phyloP scores from a whole-genome alignment of 2,888 invertebrate genomes.

The Panopea generosa region DNA sequence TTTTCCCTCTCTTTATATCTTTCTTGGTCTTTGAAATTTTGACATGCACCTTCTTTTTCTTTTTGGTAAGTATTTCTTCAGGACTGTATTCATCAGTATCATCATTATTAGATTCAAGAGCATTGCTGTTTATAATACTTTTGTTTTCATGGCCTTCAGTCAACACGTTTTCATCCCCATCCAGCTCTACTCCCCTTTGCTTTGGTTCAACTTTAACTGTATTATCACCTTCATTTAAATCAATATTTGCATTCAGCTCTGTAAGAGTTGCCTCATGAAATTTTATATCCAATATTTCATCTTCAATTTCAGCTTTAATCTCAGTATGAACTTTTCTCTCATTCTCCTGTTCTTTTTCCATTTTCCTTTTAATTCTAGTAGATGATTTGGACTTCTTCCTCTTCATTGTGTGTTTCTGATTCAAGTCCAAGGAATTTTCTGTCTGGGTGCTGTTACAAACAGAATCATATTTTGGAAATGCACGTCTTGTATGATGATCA shows the following conservation, averaged over 20 bases:
- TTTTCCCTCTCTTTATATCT: not conserved
- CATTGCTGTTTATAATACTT: not conserved
- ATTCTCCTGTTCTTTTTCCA: not conserved
- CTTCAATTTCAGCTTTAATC: not conserved
- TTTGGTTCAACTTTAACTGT: too few species aligned
- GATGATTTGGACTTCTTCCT: not conserved
- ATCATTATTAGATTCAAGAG: not conserved
- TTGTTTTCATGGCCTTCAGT: too few species aligned
- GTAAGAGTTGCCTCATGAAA: too few species aligned
- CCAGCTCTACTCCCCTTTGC: too few species aligned
- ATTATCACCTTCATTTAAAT: too few species aligned
- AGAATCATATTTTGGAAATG: conserved; percentile 28
- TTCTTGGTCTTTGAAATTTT: not conserved
- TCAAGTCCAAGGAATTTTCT: not conserved
- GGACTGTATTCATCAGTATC: conserved; percentile 15
- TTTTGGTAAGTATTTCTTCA: not conserved
- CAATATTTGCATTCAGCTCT: too few species aligned
- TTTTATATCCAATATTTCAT: too few species aligned
- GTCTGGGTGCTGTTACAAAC: conserved; percentile 13
- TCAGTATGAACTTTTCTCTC: not conserved
- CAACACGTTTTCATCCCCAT: too few species aligned
- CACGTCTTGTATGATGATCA: conserved; percentile 26
- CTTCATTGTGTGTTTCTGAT: not conserved
- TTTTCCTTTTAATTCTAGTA: not conserved
- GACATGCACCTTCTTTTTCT: not conserved